Percentiles rank a stretch among this genome's conserved stretches.
These are phyloP conservation scores for Epistrophella euchroma DNA, from an alignment of 2,888 invertebrate species.

Conservation along the genomic window DNA sequence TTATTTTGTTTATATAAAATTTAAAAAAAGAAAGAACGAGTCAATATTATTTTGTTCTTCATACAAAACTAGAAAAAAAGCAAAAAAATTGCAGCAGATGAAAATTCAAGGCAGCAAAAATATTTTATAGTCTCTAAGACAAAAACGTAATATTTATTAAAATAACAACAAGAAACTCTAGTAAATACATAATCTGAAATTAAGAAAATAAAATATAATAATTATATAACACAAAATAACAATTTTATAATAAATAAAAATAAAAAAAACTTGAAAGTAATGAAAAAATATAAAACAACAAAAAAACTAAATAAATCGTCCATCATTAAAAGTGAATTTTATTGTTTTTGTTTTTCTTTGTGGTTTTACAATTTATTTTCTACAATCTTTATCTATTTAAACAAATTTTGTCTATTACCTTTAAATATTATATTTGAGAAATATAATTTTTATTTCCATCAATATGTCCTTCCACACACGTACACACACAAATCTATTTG, in stretches of 20 bases:
- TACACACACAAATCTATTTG: slow-evolving; percentile 71
- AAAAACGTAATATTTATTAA: slow-evolving; percentile 74
- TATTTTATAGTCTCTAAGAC: slow-evolving; percentile 75
- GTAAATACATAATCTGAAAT: slow-evolving; percentile 67
- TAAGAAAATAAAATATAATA: slow-evolving; percentile 35
- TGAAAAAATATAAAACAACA: slow-evolving; percentile 48
- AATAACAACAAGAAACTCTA: slow-evolving; percentile 55
- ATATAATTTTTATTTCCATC: slow-evolving; percentile 66
- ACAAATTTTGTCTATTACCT: slow-evolving; percentile 48
- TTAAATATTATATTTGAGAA: slow-evolving; percentile 60
- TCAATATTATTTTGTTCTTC: slow-evolving; percentile 35
- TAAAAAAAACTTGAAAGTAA: slow-evolving; percentile 49
- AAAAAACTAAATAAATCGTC: slow-evolving; percentile 71
- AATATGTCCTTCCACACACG: slow-evolving; percentile 72
- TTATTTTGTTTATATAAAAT: slow-evolving; percentile 26
- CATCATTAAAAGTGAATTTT: slow-evolving; percentile 76
- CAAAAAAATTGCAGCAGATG: slow-evolving; percentile 26
- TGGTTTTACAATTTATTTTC: slow-evolving; percentile 67
- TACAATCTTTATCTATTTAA: slow-evolving; percentile 47
- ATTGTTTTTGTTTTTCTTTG: slow-evolving; percentile 65
- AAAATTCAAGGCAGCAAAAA: slow-evolving; percentile 57
- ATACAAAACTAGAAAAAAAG: slow-evolving; percentile 27
- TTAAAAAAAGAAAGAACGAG: neutral
- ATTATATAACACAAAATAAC: slow-evolving; percentile 39
- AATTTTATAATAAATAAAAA: slow-evolving; percentile 68